Percentiles rank a stretch among this genome's conserved stretches.
Conservation (phyloP, 2,113 vertebrate species). For the Heteronetta atricapilla region DNA sequence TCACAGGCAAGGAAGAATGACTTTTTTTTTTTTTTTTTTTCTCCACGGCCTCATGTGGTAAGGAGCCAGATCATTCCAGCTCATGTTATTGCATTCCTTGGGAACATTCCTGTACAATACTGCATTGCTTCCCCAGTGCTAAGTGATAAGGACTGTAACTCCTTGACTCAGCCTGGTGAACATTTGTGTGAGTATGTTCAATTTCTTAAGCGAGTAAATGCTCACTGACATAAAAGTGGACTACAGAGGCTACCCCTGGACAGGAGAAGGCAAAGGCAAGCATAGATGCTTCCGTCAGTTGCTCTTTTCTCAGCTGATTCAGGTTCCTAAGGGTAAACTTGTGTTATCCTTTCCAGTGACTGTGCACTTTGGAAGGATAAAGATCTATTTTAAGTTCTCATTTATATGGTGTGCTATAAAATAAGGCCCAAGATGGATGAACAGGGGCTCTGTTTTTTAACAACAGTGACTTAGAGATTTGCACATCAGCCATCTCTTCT, state of each 20-base stretch:
- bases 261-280: neutral
- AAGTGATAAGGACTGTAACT: constrained; percentile 11
- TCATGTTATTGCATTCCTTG: constrained; percentile 35
- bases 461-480: constrained; percentile 61
- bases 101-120: constrained; percentile 28
- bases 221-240: neutral
- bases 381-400: constrained; percentile 66
- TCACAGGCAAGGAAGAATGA: neutral
- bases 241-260: neutral
- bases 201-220: neutral
- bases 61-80: constrained; percentile 4
- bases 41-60: neutral
- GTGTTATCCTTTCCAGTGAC: constrained; percentile 39
- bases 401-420: constrained; percentile 60
- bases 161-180: neutral
- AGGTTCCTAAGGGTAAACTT: neutral
- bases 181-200: neutral
- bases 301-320: constrained; percentile 32
- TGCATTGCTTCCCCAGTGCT: neutral
- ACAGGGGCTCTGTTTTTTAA: constrained; percentile 67
- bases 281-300: neutral
- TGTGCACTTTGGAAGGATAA: constrained; percentile 45
- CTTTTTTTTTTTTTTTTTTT: constrained; percentile 35
- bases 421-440: constrained; percentile 55
- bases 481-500: constrained; percentile 58